Evolutionary conservation across 2,113 vertebrate species (phyloP), one percentile per base, ranked within the genome.

Genomic region (Apeltes quadracus): DNA sequence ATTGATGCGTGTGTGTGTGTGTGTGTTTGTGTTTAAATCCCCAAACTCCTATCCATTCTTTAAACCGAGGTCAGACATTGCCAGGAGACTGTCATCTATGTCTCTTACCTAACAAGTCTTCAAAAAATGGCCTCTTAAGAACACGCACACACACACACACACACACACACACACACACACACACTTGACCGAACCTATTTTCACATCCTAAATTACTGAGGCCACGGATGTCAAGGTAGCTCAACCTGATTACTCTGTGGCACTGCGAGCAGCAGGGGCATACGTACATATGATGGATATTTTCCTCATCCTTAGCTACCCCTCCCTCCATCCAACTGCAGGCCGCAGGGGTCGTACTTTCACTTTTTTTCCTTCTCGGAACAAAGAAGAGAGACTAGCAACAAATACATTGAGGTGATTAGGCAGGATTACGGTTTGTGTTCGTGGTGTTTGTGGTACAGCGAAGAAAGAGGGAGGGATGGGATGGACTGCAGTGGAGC

Each of bases 41-140:
- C 79, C 76, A 65, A 79, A 59, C 69, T 86, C 64, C 67, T 82
- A 59, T 76, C 36, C 53, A 25, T 61, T 78, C 73, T 84, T 77
- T 64, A 70, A 82, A 13, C 68, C 80, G 51, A 90, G 87, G 88
- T 89, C 85, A 89, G 81, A 81, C 67, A 75, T 64, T 62, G 72
- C 81, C 84, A 79, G 61, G 85, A 86, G 88, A 88, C 69, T 73
- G 63, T 74, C 71, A 86, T 83, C 74, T 72, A 76, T 68, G 78
- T 81, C 81, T 86, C 72, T 59, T 71, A 68, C 44, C 74, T 78
- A 78, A 84, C 72, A 75, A 86, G 79, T 83, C 53, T 74, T 61
- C 79, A 78, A 70, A 80, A 82, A 66, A 72, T 66, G 75, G 70
- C 71, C 76, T 76, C 79, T 56, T 16, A 79, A 73, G 73, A 65